Evolutionary conservation across 35 echinoderm and acorn worm genomes (phyloP).

Genomic region (Lytechinus variegatus): DNA sequence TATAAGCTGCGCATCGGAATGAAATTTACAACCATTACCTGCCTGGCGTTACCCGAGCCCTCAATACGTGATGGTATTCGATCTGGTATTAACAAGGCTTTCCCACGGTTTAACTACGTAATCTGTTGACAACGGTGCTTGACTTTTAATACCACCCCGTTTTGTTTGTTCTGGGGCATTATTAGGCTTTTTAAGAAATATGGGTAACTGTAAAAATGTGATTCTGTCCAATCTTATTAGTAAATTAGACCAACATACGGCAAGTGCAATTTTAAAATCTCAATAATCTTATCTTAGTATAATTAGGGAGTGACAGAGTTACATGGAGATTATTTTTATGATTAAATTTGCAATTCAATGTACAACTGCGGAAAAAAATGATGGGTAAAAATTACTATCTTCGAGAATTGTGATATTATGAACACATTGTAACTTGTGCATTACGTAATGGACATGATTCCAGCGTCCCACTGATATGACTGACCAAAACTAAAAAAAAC

Average conservation of each 20-base stretch:
- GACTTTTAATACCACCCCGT: constrained; percentile 49
- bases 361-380: too few relatives aligned
- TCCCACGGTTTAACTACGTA: constrained; percentile 51
- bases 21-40: background rate
- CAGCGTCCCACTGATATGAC: background rate
- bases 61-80: background rate
- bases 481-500: background rate
- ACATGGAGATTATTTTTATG: too few relatives aligned
- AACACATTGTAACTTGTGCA: too few relatives aligned
- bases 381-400: too few relatives aligned
- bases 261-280: too few relatives aligned
- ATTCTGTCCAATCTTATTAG: too few relatives aligned
- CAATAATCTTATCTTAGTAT: too few relatives aligned
- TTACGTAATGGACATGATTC: too few relatives aligned
- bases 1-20: background rate
- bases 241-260: too few relatives aligned
- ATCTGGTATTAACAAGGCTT: background rate
- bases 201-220: background rate
- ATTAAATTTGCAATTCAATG: too few relatives aligned
- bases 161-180: constrained; percentile 19
- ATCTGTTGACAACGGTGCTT: constrained; percentile 29
- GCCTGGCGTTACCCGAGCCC: background rate
- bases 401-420: too few relatives aligned
- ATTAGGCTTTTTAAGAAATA: background rate
- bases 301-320: too few relatives aligned